phyloP scores from a whole-genome alignment of 2,113 vertebrate genomes.

The Ageneiosus marmoratus region DNA sequence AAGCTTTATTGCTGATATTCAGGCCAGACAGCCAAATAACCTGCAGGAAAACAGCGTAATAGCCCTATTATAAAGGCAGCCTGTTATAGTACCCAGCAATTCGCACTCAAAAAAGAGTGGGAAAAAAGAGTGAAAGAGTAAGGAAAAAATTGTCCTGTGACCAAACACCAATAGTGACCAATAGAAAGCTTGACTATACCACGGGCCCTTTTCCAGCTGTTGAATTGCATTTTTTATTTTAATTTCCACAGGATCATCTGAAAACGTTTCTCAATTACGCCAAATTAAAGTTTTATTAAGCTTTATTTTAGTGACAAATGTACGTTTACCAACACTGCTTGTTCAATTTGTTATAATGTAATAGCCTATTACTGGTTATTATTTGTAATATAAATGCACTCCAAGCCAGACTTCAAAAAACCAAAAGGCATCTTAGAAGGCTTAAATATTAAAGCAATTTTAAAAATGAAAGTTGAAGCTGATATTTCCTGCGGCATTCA shows the following conservation, averaged over 20 bases:
- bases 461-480: background rate
- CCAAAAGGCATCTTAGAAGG: background rate
- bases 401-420: background rate
- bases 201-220: background rate
- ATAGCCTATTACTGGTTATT: background rate
- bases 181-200: background rate
- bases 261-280: background rate
- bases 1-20: constrained; percentile 79
- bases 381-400: background rate
- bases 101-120: constrained; percentile 62
- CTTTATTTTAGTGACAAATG: background rate
- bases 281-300: background rate
- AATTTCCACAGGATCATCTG: background rate
- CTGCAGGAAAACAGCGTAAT: constrained; percentile 76
- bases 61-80: constrained; percentile 72
- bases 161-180: too few relatives aligned
- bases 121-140: too few relatives aligned
- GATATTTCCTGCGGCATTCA: background rate
- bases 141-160: constrained; percentile 40
- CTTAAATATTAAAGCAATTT: background rate
- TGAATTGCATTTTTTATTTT: background rate
- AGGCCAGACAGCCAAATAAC: constrained; percentile 77
- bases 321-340: background rate
- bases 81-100: constrained; percentile 70
- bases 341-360: background rate